phyloP scores from a whole-genome alignment of 2,888 invertebrate genomes.

The Orgyia antiqua region DNA sequence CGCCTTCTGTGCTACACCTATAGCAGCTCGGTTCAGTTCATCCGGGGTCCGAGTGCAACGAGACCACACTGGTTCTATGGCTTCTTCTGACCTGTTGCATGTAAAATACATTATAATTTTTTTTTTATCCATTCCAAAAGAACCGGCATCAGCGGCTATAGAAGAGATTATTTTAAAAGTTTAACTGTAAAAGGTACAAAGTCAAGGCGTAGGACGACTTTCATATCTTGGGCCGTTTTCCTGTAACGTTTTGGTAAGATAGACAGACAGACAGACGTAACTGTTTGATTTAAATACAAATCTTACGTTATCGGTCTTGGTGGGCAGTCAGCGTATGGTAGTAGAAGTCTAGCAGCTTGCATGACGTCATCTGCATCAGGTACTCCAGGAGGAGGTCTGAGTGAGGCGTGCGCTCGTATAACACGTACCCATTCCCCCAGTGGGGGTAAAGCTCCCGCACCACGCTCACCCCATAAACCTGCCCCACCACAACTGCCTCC shows the following conservation, averaged over 20 bases:
- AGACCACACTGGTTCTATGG: constrained; percentile 67
- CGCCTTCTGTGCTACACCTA: constrained; percentile 88
- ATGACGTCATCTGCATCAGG: constrained; percentile 93
- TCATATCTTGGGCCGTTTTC: too few relatives aligned
- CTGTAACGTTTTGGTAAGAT: too few relatives aligned
- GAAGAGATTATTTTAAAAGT: too few relatives aligned
- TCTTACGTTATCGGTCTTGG: constrained; percentile 84
- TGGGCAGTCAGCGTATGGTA: constrained; percentile 94
- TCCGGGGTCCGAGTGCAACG: constrained; percentile 56
- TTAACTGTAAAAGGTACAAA: too few relatives aligned
- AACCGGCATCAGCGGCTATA: too few relatives aligned
- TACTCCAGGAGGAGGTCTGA: constrained; percentile 85
- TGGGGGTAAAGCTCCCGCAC: constrained; percentile 92
- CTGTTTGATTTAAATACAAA: too few relatives aligned
- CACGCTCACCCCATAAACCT: constrained; percentile 79
- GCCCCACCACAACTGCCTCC: constrained; percentile 48
- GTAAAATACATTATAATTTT: too few relatives aligned
- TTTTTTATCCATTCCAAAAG: too few relatives aligned
- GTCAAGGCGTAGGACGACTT: too few relatives aligned
- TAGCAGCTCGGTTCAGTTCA: constrained; percentile 81
- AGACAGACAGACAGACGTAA: too few relatives aligned
- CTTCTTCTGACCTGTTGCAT: constrained; percentile 78
- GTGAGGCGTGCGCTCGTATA: constrained; percentile 88
- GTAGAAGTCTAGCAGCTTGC: constrained; percentile 90
- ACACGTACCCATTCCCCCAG: constrained; percentile 94